phyloP scores from a whole-genome alignment of 2,113 vertebrate species.

The Bos taurus region ARS-UCD2.0 NC_037344.1:34671501-34672000 shows the following conservation, averaged over 20 bases:
- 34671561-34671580: neutral
- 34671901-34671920: neutral
- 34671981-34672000: neutral
- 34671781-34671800: constrained; percentile 75
- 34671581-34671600: neutral
- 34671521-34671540: neutral
- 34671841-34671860: constrained; percentile 80
- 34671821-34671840: constrained; percentile 86
- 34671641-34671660: constrained; percentile 56
- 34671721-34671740: constrained; percentile 65
- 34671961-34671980: neutral
- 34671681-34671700: constrained; percentile 72
- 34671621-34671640: neutral
- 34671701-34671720: constrained; percentile 51
- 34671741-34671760: constrained; percentile 81
- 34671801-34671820: constrained; percentile 81
- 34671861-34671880: constrained; percentile 21
- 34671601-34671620: constrained; percentile 21
- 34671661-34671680: constrained; percentile 43
- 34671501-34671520: neutral
- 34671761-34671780: constrained; percentile 67
- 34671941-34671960: neutral
- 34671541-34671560: neutral
- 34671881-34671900: neutral
- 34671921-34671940: neutral